Conservation (phyloP, 2,888 invertebrate genomes). For the Drosophila leonis region DNA sequence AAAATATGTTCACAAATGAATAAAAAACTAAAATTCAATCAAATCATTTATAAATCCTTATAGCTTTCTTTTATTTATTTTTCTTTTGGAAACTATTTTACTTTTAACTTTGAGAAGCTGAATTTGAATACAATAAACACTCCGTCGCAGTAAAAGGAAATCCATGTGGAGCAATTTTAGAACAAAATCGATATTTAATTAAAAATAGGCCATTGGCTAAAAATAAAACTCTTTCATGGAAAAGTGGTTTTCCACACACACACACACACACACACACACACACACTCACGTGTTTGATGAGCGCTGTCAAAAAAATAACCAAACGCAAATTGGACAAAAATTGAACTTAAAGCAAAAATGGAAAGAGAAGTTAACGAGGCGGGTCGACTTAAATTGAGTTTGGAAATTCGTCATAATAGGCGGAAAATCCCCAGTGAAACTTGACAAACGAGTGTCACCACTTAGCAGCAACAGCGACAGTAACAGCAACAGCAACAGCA, state of each 20-base stretch:
- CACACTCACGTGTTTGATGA: conserved; percentile 9
- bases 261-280: conserved; percentile 1
- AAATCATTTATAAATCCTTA: no score
- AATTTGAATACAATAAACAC: background rate
- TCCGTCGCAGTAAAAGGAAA: background rate
- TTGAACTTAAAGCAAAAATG: conserved; percentile 33
- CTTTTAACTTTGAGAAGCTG: background rate
- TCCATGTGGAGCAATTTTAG: background rate
- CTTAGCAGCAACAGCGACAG: conserved; percentile 12
- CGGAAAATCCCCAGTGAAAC: conserved; percentile 69
- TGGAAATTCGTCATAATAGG: conserved; percentile 30
- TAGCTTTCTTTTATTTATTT: background rate
- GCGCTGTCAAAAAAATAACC: conserved; percentile 49
- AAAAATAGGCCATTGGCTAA: conserved; percentile 67
- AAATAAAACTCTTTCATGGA: conserved; percentile 59
- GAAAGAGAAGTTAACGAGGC: conserved; percentile 14
- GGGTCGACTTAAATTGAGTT: conserved; percentile 5
- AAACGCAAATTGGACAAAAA: conserved; percentile 57
- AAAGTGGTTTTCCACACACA: conserved; percentile 36
- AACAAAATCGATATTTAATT: conserved; percentile 67
- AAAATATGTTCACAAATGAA: background rate
- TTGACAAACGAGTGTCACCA: conserved; percentile 45
- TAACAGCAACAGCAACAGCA: background rate
- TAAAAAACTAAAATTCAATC: no score
- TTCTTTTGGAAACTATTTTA: background rate